phyloP scores from a whole-genome alignment of 1,140 invertebrate genomes.

The Gerris buenoi region DNA sequence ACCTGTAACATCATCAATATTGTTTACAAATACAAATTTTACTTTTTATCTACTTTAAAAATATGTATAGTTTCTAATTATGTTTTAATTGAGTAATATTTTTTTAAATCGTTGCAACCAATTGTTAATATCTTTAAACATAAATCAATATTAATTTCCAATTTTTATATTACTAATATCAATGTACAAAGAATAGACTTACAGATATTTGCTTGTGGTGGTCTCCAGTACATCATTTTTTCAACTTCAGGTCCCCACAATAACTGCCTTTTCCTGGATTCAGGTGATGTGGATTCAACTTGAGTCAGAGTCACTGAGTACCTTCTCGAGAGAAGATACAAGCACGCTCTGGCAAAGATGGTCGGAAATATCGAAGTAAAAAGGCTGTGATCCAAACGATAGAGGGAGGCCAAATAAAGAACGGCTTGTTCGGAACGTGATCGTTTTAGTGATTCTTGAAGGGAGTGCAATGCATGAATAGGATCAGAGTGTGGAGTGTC shows the following conservation, averaged over 20 bases:
- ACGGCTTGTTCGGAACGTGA: slow-evolving; percentile 44
- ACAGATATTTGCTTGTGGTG: slow-evolving; percentile 67
- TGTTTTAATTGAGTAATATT: no score
- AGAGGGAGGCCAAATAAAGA: slow-evolving; percentile 48
- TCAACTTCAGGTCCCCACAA: slow-evolving; percentile 51
- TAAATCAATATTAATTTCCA: no score
- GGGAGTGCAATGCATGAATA: slow-evolving; percentile 22
- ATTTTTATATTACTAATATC: no score
- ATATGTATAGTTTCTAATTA: no score
- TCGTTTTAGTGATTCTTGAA: slow-evolving; percentile 29
- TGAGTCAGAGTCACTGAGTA: slow-evolving; percentile 58
- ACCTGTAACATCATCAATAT: slow-evolving; percentile 28
- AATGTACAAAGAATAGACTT: no score
- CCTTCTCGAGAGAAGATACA: slow-evolving; percentile 52
- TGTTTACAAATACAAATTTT: neutral
- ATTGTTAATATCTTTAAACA: no score
- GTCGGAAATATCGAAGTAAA: slow-evolving; percentile 50
- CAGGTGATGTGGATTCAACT: slow-evolving; percentile 26
- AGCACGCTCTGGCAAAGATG: slow-evolving; percentile 43
- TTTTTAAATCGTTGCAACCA: no score
- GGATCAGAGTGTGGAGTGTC: slow-evolving; percentile 32
- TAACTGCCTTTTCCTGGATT: slow-evolving; percentile 23
- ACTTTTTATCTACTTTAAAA: no score
- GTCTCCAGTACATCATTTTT: slow-evolving; percentile 55
- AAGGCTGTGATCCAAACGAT: slow-evolving; percentile 47